Evolutionary conservation across 2,797 vertebrate species (phyloP).

Genomic region (Tapera naevia): DNA sequence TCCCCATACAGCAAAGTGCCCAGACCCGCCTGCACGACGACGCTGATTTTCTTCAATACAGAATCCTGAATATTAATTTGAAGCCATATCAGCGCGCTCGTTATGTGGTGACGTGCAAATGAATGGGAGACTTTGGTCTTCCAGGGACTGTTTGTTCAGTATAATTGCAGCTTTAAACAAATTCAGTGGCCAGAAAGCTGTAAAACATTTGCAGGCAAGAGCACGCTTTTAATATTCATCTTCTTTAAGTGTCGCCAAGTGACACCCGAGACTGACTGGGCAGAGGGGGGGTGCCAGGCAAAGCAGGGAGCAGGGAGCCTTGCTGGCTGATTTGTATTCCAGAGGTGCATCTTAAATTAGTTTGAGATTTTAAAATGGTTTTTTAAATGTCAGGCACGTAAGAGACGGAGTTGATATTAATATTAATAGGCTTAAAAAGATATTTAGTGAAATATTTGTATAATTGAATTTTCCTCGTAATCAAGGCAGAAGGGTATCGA

Average conservation of each 20-base stretch:
- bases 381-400: slow-evolving; percentile 77
- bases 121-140: slow-evolving; percentile 8
- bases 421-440: slow-evolving; percentile 77
- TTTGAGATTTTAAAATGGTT: slow-evolving; percentile 71
- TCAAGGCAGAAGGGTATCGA: slow-evolving; percentile 29
- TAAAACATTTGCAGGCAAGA: slow-evolving; percentile 54
- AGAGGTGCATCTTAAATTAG: slow-evolving; percentile 73
- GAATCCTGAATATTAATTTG: background rate
- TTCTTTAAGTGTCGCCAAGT: slow-evolving; percentile 57
- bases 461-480: slow-evolving; percentile 76
- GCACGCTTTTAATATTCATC: slow-evolving; percentile 75
- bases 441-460: slow-evolving; percentile 80
- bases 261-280: slow-evolving; percentile 56
- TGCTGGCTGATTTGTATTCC: slow-evolving; percentile 70
- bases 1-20: no score
- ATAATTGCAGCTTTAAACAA: slow-evolving; percentile 56
- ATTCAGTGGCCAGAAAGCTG: slow-evolving; percentile 47
- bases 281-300: slow-evolving; percentile 64
- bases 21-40: accelerated
- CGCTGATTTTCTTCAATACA: background rate
- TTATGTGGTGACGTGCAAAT: background rate
- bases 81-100: background rate
- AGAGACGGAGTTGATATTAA: slow-evolving; percentile 74
- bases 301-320: slow-evolving; percentile 27
- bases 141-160: slow-evolving; percentile 48